phyloP scores from a whole-genome alignment of 2,797 vertebrate genomes.

The Perodicticus potto region DNA sequence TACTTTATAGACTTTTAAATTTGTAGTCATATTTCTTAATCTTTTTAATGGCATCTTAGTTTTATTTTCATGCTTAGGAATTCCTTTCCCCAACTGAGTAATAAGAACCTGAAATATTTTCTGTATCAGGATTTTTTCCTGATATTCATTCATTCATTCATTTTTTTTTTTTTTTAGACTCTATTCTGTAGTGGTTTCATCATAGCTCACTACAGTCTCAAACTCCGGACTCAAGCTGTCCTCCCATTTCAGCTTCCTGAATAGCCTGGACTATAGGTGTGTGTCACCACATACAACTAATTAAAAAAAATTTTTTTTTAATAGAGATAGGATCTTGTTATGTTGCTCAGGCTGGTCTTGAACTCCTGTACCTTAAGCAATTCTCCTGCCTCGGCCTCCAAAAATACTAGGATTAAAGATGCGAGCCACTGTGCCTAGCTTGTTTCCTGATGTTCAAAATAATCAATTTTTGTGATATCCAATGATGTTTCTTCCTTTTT shows the following conservation, averaged over 20 bases:
- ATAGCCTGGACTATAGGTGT: not conserved
- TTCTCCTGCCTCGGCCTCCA: not conserved
- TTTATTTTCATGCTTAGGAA: conserved; percentile 21
- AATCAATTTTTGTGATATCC: not conserved
- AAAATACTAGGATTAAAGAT: not conserved
- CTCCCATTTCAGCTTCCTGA: not conserved
- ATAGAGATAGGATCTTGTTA: not conserved
- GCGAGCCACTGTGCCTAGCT: not conserved
- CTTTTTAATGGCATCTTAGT: not conserved
- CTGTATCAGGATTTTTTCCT: not conserved
- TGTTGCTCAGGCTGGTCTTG: not conserved
- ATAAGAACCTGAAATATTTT: not conserved
- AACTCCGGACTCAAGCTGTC: not conserved
- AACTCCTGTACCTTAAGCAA: not conserved
- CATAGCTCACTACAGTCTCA: not conserved
- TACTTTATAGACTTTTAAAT: not conserved
- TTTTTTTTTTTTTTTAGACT: not conserved
- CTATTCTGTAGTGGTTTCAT: not conserved
- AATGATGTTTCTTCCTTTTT: not conserved
- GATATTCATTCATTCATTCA: not conserved
- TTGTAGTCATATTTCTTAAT: conserved; percentile 5
- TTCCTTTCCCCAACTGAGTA: not conserved
- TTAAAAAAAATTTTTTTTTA: not conserved
- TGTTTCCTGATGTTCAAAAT: not conserved
- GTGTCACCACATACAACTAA: not conserved